Base-by-base conservation (phyloP, 2,888 invertebrate genomes). In the Sphecodes monilicornis region DNA sequence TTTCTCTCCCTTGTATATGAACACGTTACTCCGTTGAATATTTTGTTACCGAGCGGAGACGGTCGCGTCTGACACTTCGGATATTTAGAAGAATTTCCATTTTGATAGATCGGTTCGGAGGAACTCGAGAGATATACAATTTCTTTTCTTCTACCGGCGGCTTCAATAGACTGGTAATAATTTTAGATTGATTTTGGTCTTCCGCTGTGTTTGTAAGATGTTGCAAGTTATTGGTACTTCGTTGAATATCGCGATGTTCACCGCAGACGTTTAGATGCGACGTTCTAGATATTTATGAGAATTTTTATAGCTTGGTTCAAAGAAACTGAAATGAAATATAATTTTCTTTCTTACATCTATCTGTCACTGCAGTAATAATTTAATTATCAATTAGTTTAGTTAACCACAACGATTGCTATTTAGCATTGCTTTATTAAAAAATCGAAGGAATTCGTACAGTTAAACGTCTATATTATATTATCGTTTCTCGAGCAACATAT, bases 41-140 rank as follows among this genome's bases (percentile, higher is more conserved):
- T 66, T 66, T 66, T 11, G 36, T 36, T 66, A n/a, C 36, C 10
- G 10, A 32, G 36, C 36, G 36, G 36, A 39, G 22, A 66, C 66
- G 66, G 32, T 39, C 22, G 66, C 64, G 18, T 1, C 3, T 32
- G 64, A 60, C 57, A 60, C 32, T 32, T 29, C 18, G 64, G 64
- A 64, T 64, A 32, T 29, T 64, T 64, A 32, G 29, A 64, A 32
- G 64, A 64, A 32, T 64, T 32, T 64, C 29, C 64, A 64, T 32
- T 64, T 64, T 32, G 64, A 32, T 64, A 3, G 29, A 64, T 64
- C 29, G 29, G 6, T 18, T 32, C 32, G 8, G 6, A 32, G 18
- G 3, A 18, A 64, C 26, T 26, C 5, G 6, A 13, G n/a, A 4
- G 54, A 26, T 26, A 1, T 0, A 6, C 26, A 29, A 26, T 64